A percentile compares a stretch with the other conserved stretches of the same genome.
Conservation (phyloP, 2,113 vertebrate genomes). For the Dolichotis patagonum region DNA sequence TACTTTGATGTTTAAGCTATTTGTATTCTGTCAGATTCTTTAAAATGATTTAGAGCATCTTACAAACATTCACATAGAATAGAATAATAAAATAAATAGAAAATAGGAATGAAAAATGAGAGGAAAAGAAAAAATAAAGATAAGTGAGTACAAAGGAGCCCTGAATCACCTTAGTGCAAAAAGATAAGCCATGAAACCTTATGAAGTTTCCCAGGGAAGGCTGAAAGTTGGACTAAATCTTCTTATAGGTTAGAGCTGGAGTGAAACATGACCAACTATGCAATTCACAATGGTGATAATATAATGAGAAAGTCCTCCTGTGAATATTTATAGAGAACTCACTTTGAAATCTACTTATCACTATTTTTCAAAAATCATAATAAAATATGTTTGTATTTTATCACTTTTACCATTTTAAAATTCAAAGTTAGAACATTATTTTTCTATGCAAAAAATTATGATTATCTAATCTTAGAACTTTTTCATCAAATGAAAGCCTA, state of each 20-base stretch:
- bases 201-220: background rate
- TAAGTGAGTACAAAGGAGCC: background rate
- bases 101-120: slow-evolving; percentile 59
- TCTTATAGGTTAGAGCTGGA: background rate
- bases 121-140: slow-evolving; percentile 40
- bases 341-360: slow-evolving; percentile 45
- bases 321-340: background rate
- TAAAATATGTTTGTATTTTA: background rate
- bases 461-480: slow-evolving; percentile 12
- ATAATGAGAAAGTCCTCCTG: background rate
- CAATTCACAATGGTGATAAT: background rate
- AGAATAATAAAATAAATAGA: slow-evolving; percentile 50
- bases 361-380: background rate
- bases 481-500: slow-evolving; percentile 3
- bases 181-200: background rate
- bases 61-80: background rate
- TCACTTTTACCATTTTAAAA: background rate
- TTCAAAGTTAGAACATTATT: background rate
- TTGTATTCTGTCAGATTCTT: slow-evolving; percentile 33
- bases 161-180: slow-evolving; percentile 10
- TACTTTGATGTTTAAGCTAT: slow-evolving; percentile 34
- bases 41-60: slow-evolving; percentile 40
- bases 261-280: background rate
- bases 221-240: background rate
- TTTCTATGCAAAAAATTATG: background rate